Evolutionary conservation across 2,888 invertebrate genomes (phyloP).

Genomic region (Syritta pipiens): DNA sequence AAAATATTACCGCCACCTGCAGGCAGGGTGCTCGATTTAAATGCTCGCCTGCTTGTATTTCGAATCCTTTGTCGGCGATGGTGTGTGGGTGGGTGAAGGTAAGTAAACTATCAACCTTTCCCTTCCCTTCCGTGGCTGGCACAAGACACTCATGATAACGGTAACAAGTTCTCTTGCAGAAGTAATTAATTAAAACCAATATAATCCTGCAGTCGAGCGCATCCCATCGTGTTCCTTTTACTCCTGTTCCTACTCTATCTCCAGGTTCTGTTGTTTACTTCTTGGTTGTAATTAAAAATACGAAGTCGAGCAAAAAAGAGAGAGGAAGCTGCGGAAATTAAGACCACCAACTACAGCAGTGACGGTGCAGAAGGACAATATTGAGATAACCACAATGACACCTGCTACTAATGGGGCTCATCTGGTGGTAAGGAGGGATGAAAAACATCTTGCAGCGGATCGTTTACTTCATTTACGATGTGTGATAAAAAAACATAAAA

Average conservation of each 20-base stretch:
- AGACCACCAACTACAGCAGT: slow-evolving; percentile 38
- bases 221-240: slow-evolving; percentile 12
- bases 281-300: slow-evolving; percentile 52
- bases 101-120: slow-evolving; percentile 3
- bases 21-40: slow-evolving; percentile 24
- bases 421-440: not conserved
- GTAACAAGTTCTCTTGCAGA: slow-evolving; percentile 31
- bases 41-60: not conserved
- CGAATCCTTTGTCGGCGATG: not conserved
- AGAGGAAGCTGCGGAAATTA: slow-evolving; percentile 30
- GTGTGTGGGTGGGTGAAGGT: not conserved
- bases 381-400: slow-evolving; percentile 45
- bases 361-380: slow-evolving; percentile 23
- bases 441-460: slow-evolving; percentile 14
- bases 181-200: slow-evolving; percentile 64
- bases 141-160: slow-evolving; percentile 43
- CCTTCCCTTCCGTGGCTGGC: slow-evolving; percentile 4
- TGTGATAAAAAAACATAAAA: slow-evolving; percentile 10
- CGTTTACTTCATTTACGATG: slow-evolving; percentile 26
- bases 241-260: too few relatives aligned
- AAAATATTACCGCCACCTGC: slow-evolving; percentile 37
- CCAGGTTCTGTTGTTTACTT: slow-evolving; percentile 27
- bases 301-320: slow-evolving; percentile 8
- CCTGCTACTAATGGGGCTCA: slow-evolving; percentile 59
- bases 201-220: slow-evolving; percentile 44